Evolutionary conservation across 2,113 vertebrate species (phyloP).

Genomic region (Collichthys lucidus): DNA sequence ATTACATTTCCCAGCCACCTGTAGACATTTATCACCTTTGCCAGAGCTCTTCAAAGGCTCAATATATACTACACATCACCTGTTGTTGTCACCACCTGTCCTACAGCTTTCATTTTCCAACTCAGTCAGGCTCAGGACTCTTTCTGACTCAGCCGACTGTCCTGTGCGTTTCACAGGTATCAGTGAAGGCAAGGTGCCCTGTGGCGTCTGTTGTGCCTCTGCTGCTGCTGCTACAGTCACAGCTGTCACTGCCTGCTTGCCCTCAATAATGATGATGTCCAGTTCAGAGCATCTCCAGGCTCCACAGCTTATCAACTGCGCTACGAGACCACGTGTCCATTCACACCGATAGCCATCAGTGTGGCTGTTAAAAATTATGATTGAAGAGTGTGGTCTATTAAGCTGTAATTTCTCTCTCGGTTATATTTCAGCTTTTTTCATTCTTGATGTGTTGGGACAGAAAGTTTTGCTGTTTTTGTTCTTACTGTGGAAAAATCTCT

Average conservation of each 20-base stretch:
- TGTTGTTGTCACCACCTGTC: slow-evolving; percentile 26
- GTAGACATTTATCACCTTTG: slow-evolving; percentile 1
- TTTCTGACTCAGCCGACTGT: slow-evolving; percentile 17
- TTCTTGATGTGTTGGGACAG: slow-evolving; percentile 10
- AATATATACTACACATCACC: background rate
- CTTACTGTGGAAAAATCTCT: slow-evolving; percentile 28
- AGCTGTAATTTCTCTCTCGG: slow-evolving; percentile 5
- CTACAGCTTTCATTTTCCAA: slow-evolving; percentile 10
- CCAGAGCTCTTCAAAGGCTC: background rate
- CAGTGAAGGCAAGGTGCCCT: slow-evolving; percentile 36
- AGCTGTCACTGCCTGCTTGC: slow-evolving; percentile 51
- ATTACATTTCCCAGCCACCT: background rate
- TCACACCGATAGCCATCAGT: background rate
- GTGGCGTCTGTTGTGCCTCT: slow-evolving; percentile 36
- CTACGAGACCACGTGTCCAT: slow-evolving; percentile 19
- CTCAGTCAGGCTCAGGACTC: slow-evolving; percentile 2
- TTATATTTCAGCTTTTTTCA: background rate
- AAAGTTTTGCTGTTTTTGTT: background rate
- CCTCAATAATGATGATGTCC: slow-evolving; percentile 38
- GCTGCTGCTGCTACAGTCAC: slow-evolving; percentile 43
- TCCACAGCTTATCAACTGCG: slow-evolving; percentile 29
- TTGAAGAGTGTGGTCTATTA: slow-evolving; percentile 7
- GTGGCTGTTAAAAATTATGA: slow-evolving; percentile 12
- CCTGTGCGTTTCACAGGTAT: slow-evolving; percentile 21
- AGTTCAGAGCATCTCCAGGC: slow-evolving; percentile 22